Evolutionary conservation across 2,888 invertebrate species (phyloP), one percentile per base, ranked within the genome.

Genomic region (Trypoxylon attenuatum): DNA sequence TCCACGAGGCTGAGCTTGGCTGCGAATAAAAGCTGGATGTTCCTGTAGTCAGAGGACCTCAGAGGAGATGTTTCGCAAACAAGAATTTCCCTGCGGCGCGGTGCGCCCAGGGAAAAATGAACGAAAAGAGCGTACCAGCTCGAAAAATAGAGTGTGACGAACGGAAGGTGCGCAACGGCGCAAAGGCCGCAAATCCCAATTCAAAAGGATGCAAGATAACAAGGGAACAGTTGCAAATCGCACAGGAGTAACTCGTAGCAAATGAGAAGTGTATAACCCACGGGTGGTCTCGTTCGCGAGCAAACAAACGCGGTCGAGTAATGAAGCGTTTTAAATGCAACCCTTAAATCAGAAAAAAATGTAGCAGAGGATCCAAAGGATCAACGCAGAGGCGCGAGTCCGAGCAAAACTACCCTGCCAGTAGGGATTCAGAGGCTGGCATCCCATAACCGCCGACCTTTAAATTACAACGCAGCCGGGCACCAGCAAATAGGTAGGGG

Each of bases 241-340:
- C 42, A 42, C 54, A n/a, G n/a, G n/a, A n/a, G 51, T 66, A 59
- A 64, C 56, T 58, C 68, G 22, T 4, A 29, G 63, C 58, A 71
- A 73, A 73, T 57, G 71, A 66, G 68, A 63, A 63, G 66, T 66
- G 74, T 71, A 73, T 74, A 74, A 73, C 73, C 71, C 73, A 61
- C 45, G 25, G 13, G 49, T 46, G 15, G 45, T 46, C 25, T 25
- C 29, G 21, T 16, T 5, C 21, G 42, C 56, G 45, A 57, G 50
- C 54, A 50, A 38, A 49, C 42, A n/a, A n/a, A n/a, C 16, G 33
- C 23, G 56, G 38, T 63, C 41, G 59, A 47, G 67, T 68, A 74
- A 74, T 66, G 74, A 74, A 73, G 66, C 73, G 68, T 71, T 74
- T 63, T 71, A 74, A 73, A 74, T 74, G 73, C 74, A 66, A 54